Evolutionary conservation across 2,797 vertebrate species (phyloP).

Genomic region (Crenuchus spilurus): DNA sequence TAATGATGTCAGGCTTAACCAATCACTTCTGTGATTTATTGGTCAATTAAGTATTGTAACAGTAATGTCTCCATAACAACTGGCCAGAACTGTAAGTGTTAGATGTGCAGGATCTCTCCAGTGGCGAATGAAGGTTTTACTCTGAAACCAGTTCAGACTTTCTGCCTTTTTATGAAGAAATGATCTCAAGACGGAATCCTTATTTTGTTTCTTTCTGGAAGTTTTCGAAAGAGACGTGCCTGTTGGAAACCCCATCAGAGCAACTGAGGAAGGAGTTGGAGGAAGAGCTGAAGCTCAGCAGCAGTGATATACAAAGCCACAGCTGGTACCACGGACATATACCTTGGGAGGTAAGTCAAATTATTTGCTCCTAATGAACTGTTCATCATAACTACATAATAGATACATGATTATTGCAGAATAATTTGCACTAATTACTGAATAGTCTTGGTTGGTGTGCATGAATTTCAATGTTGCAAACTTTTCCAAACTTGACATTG

Average conservation of each 20-base stretch:
- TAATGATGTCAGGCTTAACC: slow-evolving; percentile 27
- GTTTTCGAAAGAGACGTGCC: slow-evolving; percentile 93
- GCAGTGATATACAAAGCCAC: slow-evolving; percentile 86
- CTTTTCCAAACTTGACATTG: no score
- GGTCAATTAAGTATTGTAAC: slow-evolving; percentile 30
- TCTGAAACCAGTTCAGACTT: neutral
- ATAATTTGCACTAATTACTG: no score
- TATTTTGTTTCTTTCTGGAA: slow-evolving; percentile 58
- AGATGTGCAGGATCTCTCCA: slow-evolving; percentile 51
- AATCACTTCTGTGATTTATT: slow-evolving; percentile 42
- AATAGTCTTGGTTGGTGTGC: no score
- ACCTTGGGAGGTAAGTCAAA: slow-evolving; percentile 84
- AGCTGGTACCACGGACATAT: slow-evolving; percentile 92
- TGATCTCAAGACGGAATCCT: slow-evolving; percentile 1
- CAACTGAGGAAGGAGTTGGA: slow-evolving; percentile 89
- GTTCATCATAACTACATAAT: no score
- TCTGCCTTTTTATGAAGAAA: slow-evolving; percentile 10
- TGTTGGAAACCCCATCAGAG: slow-evolving; percentile 84
- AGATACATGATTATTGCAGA: no score
- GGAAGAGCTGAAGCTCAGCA: slow-evolving; percentile 88
- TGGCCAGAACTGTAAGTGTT: slow-evolving; percentile 53
- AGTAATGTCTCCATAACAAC: slow-evolving; percentile 64
- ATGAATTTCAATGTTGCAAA: no score
- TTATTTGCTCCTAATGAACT: no score
- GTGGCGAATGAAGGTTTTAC: slow-evolving; percentile 58